Conservation (phyloP, 2,113 vertebrate species). For the Columbina picui region DNA sequence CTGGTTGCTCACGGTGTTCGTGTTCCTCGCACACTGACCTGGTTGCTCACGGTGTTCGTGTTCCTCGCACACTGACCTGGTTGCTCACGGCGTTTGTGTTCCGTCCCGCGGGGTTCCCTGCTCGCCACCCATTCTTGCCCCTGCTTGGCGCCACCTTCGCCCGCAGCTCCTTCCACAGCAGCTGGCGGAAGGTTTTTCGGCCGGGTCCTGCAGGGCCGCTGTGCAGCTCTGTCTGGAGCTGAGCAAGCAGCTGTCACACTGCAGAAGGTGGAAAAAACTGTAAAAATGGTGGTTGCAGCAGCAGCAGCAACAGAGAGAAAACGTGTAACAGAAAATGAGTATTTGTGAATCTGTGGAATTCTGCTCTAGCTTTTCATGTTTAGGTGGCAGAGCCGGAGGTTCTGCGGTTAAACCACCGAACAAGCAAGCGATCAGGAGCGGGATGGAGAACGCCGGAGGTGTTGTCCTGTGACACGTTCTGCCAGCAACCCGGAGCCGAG, state of each 20-base stretch:
- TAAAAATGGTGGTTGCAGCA: not conserved
- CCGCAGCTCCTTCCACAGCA: too few species aligned
- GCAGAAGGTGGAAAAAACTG: not conserved
- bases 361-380: not conserved
- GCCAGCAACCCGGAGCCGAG: fast-evolving
- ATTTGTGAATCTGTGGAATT: not conserved
- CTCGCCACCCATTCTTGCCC: not conserved
- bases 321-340: not conserved
- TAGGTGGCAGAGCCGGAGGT: not conserved
- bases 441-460: not conserved
- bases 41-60: too few species aligned
- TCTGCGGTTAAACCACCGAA: not conserved
- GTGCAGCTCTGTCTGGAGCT: not conserved
- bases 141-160: not conserved
- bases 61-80: too few species aligned
- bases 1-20: too few species aligned
- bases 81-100: not conserved
- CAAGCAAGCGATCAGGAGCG: not conserved
- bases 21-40: too few species aligned
- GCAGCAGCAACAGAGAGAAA: not conserved
- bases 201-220: not conserved
- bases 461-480: not conserved
- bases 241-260: not conserved
- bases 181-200: not conserved
- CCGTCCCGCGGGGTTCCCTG: not conserved